Base-by-base conservation (phyloP, 2,888 invertebrate species). In the Nomada fucata region DNA sequence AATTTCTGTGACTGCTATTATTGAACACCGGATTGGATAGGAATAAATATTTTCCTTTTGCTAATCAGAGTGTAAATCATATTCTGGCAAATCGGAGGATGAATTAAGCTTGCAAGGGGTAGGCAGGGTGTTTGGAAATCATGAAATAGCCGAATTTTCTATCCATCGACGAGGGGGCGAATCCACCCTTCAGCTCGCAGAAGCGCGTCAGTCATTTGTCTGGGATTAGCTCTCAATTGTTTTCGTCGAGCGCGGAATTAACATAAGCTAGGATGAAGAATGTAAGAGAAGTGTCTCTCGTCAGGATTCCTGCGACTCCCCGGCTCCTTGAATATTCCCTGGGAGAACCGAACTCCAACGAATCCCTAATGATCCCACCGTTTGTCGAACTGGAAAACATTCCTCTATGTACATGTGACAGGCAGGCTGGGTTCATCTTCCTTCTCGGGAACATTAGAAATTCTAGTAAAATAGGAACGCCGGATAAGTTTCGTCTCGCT, bases 211-310 rank as follows among this genome's bases (percentile, higher is more conserved):
- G 91, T 93, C 92, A 93, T 93, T 93, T 93, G 93, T 93, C 92
- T 92, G 90, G 92, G 93, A 93, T 93, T 93, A 93, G 92, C 92
- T 92, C 90, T 91, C 92, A 90, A 92, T 93, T 92, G 93, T 93
- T 93, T 93, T 93, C 91, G 90, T 85, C 86, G 87, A 89, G 90
- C 84, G 82, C 78, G 90, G 91, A 92, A 93, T 93, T 93, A 93
- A 93, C 93, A 93, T 93, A 93, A 93, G 93, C 93, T 93, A 84
- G 93, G 93, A 93, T 93, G 92, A 93, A 93, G 91, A 92, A 93
- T 92, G 93, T 91, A 89, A 87, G 86, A 90, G 89, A 90, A 89
- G 85, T 85, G 88, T 87, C 87, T 83, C 88, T 88, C 86, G 78
- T 83, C 88, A 79, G 86, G 79, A 84, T 88, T 87, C 85, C 84